A percentile compares a stretch with the other conserved stretches of the same genome.
These are phyloP conservation scores for Oophaga sylvatica DNA, from an alignment of 2,797 vertebrate genomes.

Conservation along the genomic window DNA sequence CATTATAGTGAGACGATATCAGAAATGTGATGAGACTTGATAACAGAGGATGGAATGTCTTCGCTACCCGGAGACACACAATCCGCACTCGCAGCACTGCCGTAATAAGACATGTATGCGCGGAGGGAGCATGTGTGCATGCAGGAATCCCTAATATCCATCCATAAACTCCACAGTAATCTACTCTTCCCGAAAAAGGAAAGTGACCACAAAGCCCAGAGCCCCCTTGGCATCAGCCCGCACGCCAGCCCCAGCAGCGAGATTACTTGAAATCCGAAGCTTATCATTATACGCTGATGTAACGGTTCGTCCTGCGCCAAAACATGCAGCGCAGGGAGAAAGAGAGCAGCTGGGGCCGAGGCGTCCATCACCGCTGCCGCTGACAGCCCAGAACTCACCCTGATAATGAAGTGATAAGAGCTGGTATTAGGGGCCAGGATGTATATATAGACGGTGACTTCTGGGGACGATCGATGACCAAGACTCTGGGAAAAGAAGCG, in stretches of 20 bases:
- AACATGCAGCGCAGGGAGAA: neutral
- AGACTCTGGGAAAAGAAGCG: neutral
- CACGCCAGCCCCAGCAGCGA: neutral
- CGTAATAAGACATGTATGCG: conserved; percentile 3
- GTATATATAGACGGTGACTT: conserved; percentile 21
- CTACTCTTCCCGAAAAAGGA: conserved; percentile 31
- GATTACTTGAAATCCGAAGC: conserved; percentile 21
- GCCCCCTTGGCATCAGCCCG: neutral
- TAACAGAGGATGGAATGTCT: conserved; percentile 2
- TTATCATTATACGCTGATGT: conserved; percentile 30
- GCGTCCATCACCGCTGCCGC: conserved; percentile 19
- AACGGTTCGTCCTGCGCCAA: neutral
- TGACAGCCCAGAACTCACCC: conserved; percentile 70
- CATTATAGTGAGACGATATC: neutral
- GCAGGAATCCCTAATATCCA: conserved; percentile 24
- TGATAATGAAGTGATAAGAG: conserved; percentile 60
- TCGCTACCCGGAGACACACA: neutral
- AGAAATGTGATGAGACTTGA: neutral
- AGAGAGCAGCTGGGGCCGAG: conserved; percentile 21
- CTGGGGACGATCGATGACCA: neutral
- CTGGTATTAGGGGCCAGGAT: conserved; percentile 12
- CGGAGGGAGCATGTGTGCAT: neutral
- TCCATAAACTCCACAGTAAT: conserved; percentile 6
- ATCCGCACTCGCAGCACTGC: neutral
- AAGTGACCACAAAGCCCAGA: conserved; percentile 26